A percentile compares a stretch with the other conserved stretches of the same genome.
Conservation (phyloP, 1,140 invertebrate genomes). For the Nylanderia fulva region DNA sequence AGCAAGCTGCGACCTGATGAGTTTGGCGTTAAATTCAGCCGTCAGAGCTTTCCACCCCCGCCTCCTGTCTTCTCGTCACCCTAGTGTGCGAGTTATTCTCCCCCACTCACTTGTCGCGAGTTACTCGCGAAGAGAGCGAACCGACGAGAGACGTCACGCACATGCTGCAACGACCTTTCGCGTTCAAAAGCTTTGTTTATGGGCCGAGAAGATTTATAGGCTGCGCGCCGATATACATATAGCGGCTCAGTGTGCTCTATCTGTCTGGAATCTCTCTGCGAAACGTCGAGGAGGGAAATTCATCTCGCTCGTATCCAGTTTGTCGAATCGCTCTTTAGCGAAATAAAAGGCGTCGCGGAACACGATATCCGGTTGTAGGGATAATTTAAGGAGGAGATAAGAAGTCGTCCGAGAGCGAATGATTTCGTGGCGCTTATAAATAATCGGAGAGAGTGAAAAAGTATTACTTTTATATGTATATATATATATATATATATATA, state of each 20-base stretch:
- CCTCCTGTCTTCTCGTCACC: not conserved
- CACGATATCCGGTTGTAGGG: conserved; percentile 23
- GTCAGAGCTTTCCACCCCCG: conserved; percentile 68
- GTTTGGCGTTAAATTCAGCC: conserved; percentile 80
- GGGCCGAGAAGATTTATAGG: conserved; percentile 84
- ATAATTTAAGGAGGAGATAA: conserved; percentile 32
- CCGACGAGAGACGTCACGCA: conserved; percentile 78
- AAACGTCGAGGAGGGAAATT: conserved; percentile 48
- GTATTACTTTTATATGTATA: not conserved
- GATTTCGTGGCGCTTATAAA: conserved; percentile 17
- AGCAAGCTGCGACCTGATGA: conserved; percentile 64
- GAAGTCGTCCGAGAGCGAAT: not conserved
- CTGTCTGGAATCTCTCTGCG: conserved; percentile 76
- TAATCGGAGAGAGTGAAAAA: not conserved
- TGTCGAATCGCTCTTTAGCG: conserved; percentile 7
- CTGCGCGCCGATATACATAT: conserved; percentile 73
- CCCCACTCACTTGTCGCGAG: conserved; percentile 27
- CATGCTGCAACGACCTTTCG: conserved; percentile 83
- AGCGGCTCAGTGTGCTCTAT: conserved; percentile 74
- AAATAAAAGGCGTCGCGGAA: conserved; percentile 47
- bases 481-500: not conserved
- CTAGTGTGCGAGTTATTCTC: conserved; percentile 23
- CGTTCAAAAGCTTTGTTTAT: conserved; percentile 85
- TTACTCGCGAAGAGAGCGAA: conserved; percentile 47
- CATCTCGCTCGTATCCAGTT: conserved; percentile 47